Evolutionary conservation across 2,113 vertebrate genomes (phyloP), one percentile per base, ranked within the genome.

Genomic region (Anoura caudifer): DNA sequence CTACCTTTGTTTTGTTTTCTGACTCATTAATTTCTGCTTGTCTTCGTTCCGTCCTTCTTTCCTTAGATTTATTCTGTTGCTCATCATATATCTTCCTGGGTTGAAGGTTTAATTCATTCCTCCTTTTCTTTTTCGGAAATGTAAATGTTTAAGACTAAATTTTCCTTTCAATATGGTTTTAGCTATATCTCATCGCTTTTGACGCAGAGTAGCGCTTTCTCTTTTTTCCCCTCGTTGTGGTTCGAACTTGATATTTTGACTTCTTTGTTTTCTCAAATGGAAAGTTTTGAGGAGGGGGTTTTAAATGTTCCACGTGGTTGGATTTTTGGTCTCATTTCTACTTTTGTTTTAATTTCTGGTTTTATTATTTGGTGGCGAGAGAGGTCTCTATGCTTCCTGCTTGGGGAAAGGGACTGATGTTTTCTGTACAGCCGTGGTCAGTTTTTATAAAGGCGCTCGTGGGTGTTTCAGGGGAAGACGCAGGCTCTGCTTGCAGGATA

Each of bases 321-420:
- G 12, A 1, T 43, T 65, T 97, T 87, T 65, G 67, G 73, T 89
- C 31, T 86, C n/a, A 52, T 95, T 82, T 97, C 33, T 82, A 7
- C 61, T 86, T 88, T 41, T 67, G 41, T 83, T 87, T 96, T 87
- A 92, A 95, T 87, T 87, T 61, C 54, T 69, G 47, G 10, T 54
- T 65, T 90, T 61, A 69, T 86, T 47, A 28, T 26, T 28, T 69
- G 61, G 19, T 86, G n/a, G 41, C 43, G 72, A 79, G 77, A 84
- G 73, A 43, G 8, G 20, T 56, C n/a, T 87, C 31, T 77, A 36
- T 31, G 22, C 16, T 75, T 79, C 70, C 81, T 67, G 1, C 45
- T 47, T 43, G 7, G n/a, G 54, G 13, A n/a, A 61, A 86, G 24
- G 14, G 43, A 5, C 17, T 73, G 38, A 20, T 50, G 67, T 67